Evolutionary conservation across 2,797 vertebrate species (phyloP).

Genomic region (Prionace glauca): DNA sequence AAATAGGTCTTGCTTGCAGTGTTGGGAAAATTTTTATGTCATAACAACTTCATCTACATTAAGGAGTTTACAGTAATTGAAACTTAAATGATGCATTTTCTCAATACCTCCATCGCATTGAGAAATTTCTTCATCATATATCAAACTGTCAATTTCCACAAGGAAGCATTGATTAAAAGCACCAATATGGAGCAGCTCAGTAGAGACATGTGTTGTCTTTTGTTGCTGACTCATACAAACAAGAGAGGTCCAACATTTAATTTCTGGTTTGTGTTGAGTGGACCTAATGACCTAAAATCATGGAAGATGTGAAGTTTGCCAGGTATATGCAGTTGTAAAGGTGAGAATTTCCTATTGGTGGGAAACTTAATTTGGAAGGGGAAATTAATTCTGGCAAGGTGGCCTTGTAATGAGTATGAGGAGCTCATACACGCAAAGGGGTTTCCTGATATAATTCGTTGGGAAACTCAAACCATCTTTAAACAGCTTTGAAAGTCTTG

Average conservation of each 20-base stretch:
- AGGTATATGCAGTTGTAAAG: too few species aligned
- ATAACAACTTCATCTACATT: background rate
- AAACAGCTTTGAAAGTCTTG: too few species aligned
- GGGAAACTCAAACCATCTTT: too few species aligned
- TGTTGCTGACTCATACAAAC: background rate
- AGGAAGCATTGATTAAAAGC: background rate
- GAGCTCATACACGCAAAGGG: too few species aligned
- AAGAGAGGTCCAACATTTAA: background rate
- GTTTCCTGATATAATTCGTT: too few species aligned
- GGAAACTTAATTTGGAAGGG: too few species aligned
- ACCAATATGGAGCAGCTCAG: background rate
- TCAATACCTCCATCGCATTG: background rate
- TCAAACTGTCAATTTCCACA: background rate
- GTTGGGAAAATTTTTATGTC: background rate
- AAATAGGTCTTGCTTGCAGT: background rate
- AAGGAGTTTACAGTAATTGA: background rate
- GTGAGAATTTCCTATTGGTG: too few species aligned
- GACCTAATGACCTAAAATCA: too few species aligned
- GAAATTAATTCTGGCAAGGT: too few species aligned
- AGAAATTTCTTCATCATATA: background rate
- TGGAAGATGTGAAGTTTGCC: too few species aligned
- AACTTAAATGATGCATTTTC: background rate
- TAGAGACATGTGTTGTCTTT: background rate
- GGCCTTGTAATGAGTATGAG: too few species aligned
- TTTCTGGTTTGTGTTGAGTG: background rate